phyloP scores from a whole-genome alignment of 2,113 vertebrate genomes.

The Nestor notabilis region DNA sequence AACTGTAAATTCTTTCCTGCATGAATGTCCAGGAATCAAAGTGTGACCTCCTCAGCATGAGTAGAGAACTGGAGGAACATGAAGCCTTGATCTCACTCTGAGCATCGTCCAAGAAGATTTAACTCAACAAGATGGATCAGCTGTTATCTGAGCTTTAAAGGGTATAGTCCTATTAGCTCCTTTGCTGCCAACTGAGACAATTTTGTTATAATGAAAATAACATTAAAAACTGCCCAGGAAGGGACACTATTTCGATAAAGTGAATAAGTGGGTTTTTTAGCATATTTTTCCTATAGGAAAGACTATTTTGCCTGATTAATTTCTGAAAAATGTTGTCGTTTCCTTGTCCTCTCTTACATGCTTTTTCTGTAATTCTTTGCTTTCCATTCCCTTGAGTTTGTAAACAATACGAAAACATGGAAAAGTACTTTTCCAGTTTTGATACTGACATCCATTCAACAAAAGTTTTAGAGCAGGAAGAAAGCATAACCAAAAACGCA shows the following conservation, averaged over 20 bases:
- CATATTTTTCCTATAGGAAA: neutral
- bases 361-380: neutral
- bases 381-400: neutral
- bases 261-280: neutral
- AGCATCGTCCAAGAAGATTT: neutral
- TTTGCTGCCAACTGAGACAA: neutral
- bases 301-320: neutral
- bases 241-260: neutral
- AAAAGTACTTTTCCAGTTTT: neutral
- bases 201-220: neutral
- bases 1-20: neutral
- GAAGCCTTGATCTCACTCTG: neutral
- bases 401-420: neutral
- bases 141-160: neutral
- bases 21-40: neutral
- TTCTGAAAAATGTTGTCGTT: neutral
- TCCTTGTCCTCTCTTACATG: neutral
- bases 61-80: neutral
- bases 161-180: neutral
- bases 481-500: neutral
- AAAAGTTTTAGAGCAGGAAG: neutral
- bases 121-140: neutral
- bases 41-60: neutral
- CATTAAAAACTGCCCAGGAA: neutral
- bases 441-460: neutral